Evolutionary conservation across 92 coral and sea anemone species (phyloP), one percentile per base, ranked within the genome.

Genomic region (Phenganax marumi): DNA sequence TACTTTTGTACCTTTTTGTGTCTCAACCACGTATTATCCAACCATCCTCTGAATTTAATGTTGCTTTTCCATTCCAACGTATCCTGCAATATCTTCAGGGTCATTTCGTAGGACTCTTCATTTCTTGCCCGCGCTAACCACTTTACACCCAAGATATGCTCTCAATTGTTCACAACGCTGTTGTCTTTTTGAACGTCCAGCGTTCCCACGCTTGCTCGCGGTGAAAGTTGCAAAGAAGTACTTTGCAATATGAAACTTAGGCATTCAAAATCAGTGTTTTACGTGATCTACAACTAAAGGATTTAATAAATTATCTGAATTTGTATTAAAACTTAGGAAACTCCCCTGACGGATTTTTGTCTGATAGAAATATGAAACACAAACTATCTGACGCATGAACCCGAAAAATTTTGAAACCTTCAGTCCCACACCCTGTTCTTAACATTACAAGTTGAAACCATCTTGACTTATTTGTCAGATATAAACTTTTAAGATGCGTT

Each of bases 141-240:
- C 52, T 70, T 73, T 8, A 66, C 14, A 21, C 56, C 52, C 21
- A 87, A 74, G 33, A 78, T 81, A 61, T 66, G 73, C 26, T 86
- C 86, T 17, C 81, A 60, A 14, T 13, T 8, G 73, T 49, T 70
- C 3, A 55, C 13, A 19, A 80, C 86, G 0, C 88, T 79, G 46
- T 88, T 63, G 22, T 73, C 86, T 39, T 55, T 56, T 79, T 78
- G 2, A 23, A 17, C 17, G 76, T 75, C 91, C 88, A 85, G 39
- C 89, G 50, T 43, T 89, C 87, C 91, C 91, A 90, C 8, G 93
- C 91, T 53, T 89, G 90, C 49, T 79, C 87, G 11, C 92, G 73
- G 58, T 87, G 84, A 53, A 89, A 89, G 52, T 87, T 74, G 69
- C 92, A 90, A 7, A 88, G 82, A 69, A 79, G 84, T 43, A 87